Evolutionary conservation across 2,797 vertebrate species (phyloP).

Genomic region (Pseudochromis fuscus): DNA sequence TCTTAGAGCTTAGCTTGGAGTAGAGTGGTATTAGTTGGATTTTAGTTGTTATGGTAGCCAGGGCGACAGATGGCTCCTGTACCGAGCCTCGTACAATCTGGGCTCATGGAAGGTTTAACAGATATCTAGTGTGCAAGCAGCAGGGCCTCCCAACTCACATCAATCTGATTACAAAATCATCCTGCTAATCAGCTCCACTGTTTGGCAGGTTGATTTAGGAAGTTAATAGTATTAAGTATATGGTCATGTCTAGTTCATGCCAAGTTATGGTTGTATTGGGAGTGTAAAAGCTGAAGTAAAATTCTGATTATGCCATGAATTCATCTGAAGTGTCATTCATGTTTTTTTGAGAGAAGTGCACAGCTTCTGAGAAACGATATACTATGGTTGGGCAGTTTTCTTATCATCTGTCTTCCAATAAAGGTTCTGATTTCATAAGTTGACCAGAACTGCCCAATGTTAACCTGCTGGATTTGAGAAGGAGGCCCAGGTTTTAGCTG

Average conservation of each 20-base stretch:
- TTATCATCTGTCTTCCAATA: neutral
- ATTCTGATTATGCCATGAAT: neutral
- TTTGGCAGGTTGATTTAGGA: neutral
- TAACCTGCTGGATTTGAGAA: neutral
- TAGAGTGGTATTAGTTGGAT: slow-evolving; percentile 71
- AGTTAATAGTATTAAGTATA: neutral
- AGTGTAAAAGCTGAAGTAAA: neutral
- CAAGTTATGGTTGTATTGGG: neutral
- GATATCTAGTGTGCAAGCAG: slow-evolving; percentile 36
- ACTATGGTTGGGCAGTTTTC: too few relatives aligned
- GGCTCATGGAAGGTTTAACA: slow-evolving; percentile 58
- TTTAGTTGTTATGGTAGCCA: slow-evolving; percentile 64
- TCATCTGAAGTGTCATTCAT: neutral
- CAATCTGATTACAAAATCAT: slow-evolving; percentile 5
- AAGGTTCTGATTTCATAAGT: neutral
- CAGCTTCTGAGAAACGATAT: too few relatives aligned
- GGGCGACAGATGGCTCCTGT: slow-evolving; percentile 70
- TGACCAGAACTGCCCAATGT: rapidly evolving
- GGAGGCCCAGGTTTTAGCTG: neutral
- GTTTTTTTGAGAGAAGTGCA: neutral
- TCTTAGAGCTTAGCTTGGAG: slow-evolving; percentile 55
- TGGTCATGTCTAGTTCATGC: neutral
- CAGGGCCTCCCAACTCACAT: slow-evolving; percentile 15
- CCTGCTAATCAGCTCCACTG: neutral
- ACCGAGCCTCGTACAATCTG: slow-evolving; percentile 63